Evolutionary conservation across 2,113 vertebrate species (phyloP).

Genomic region (Hydrochoerus hydrochaeris): DNA sequence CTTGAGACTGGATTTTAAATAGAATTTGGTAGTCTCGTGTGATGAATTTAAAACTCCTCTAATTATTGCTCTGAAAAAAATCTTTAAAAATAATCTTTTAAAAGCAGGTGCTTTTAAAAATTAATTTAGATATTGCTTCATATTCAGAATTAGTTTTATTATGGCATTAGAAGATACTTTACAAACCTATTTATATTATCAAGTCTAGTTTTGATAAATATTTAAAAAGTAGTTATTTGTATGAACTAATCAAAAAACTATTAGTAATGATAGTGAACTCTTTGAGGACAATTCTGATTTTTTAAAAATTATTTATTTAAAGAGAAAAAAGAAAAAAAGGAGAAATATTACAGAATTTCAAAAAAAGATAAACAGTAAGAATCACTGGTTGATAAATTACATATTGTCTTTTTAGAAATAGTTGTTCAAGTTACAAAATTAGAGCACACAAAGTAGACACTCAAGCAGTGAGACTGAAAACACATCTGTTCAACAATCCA

Average conservation of each 20-base stretch:
- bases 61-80: not conserved
- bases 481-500: too few species aligned
- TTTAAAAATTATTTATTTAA: too few species aligned
- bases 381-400: too few species aligned
- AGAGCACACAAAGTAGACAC: too few species aligned
- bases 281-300: not conserved
- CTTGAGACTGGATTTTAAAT: slow-evolving; percentile 31
- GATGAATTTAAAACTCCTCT: not conserved
- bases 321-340: too few species aligned
- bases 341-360: too few species aligned
- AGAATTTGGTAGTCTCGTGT: not conserved
- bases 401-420: too few species aligned
- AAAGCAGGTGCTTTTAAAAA: not conserved
- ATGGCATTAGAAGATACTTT: not conserved
- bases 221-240: slow-evolving; percentile 42
- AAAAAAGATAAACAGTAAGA: too few species aligned
- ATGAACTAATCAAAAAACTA: not conserved
- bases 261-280: not conserved
- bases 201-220: not conserved
- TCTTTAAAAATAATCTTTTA: not conserved
- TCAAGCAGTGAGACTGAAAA: too few species aligned
- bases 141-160: slow-evolving; percentile 34
- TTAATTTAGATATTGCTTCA: slow-evolving; percentile 13
- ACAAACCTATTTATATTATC: not conserved
- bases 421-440: too few species aligned